Evolutionary conservation across 2,888 invertebrate species (phyloP).

Genomic region (Zelleria hepariella): DNA sequence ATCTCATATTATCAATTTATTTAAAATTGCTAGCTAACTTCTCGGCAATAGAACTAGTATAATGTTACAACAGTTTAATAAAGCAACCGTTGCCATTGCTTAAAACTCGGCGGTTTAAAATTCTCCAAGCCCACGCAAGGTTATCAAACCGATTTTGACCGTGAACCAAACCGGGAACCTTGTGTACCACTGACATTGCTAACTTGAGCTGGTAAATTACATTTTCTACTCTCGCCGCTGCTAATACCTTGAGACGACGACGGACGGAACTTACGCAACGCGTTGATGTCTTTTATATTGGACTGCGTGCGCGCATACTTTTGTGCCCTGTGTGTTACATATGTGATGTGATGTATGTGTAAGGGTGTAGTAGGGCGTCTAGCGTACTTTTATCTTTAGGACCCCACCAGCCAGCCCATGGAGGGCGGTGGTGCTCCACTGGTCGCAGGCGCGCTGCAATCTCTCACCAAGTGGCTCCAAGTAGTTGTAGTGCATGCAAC

Average conservation of each 20-base stretch:
- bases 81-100: neutral
- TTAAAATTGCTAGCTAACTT: neutral
- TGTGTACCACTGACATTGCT: neutral
- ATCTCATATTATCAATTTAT: too few relatives aligned
- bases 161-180: neutral
- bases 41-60: neutral
- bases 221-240: too few relatives aligned
- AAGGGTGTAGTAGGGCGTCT: too few relatives aligned
- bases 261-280: neutral
- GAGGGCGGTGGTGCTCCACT: too few relatives aligned
- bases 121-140: neutral
- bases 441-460: too few relatives aligned
- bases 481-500: too few relatives aligned
- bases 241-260: neutral
- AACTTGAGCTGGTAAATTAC: too few relatives aligned
- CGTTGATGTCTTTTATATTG: slow-evolving; percentile 2
- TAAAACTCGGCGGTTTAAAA: neutral
- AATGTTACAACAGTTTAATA: neutral
- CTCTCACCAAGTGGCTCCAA: too few relatives aligned
- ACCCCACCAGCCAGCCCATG: too few relatives aligned
- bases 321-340: neutral
- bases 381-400: too few relatives aligned
- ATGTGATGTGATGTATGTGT: too few relatives aligned
- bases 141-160: too few relatives aligned
- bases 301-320: neutral